phyloP scores from a whole-genome alignment of 2,797 vertebrate species.

The Rhinoraja longicauda region DNA sequence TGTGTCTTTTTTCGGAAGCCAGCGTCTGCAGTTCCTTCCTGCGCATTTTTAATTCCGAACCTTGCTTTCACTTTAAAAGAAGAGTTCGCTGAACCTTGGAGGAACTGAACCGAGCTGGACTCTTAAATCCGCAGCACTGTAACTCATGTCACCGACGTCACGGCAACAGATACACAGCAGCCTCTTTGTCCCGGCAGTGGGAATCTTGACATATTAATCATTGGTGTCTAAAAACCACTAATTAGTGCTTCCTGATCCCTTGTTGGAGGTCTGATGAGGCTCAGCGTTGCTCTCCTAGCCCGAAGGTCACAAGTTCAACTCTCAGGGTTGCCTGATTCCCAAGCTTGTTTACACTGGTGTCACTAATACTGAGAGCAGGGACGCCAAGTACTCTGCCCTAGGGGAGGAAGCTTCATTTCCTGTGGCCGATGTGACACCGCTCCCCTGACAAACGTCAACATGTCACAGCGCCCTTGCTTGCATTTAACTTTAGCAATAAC shows the following conservation, averaged over 20 bases:
- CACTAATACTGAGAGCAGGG: too few species aligned
- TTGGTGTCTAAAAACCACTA: not conserved
- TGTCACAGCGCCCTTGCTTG: not conserved
- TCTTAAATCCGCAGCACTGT: not conserved
- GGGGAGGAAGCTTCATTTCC: not conserved
- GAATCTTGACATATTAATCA: slow-evolving; percentile 28
- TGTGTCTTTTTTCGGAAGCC: too few species aligned
- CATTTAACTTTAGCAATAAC: not conserved
- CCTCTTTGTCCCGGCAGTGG: not conserved
- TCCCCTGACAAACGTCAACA: not conserved
- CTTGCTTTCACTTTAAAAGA: not conserved
- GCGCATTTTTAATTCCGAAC: not conserved
- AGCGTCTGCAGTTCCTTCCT: too few species aligned
- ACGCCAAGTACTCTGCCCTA: not conserved
- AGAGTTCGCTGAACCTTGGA: not conserved
- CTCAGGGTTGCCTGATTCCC: not conserved
- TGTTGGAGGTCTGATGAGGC: slow-evolving; percentile 14
- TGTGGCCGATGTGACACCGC: not conserved
- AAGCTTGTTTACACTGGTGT: not conserved
- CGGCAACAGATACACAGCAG: not conserved
- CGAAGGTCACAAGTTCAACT: not conserved
- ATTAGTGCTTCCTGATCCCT: slow-evolving; percentile 2
- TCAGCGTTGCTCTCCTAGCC: not conserved
- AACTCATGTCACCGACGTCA: not conserved
- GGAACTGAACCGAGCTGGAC: not conserved